Evolutionary conservation across 2,113 vertebrate species (phyloP), one percentile per base, ranked within the genome.

Genomic region (Bos indicus): DNA sequence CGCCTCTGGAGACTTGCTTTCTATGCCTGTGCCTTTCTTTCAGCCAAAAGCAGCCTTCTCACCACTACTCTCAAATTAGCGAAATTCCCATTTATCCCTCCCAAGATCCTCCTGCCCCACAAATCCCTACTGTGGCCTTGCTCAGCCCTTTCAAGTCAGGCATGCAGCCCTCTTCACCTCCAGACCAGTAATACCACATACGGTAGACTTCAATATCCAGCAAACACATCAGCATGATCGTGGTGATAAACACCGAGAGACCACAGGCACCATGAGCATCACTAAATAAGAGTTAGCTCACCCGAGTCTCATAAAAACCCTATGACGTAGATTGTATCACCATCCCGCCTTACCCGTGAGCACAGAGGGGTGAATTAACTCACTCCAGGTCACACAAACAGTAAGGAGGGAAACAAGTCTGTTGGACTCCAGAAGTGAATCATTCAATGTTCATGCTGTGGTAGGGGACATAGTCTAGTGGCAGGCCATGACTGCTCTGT

Each of bases 131-230:
- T n/a, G 19, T 4, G 7, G 74, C 13, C 74, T 64, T 12, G 0
- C 33, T 21, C 19, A 51, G 59, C 23, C 51, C 48, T 19, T 90
- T 36, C 26, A 74, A 84, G 59, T 71, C 46, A 59, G 17, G 21
- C 48, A 17, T 5, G 1, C 14, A 36, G 21, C 30, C 43, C 16
- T 54, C 46, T 94, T 57, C 16, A 4, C 26, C 89, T 83, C 85
- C 48, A 25, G 15, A 36, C 13, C 64, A 71, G 48, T 10, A 46
- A 84, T 1, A 14, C 2, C 21, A 83, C 46, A 8, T 14, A 4
- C 0, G 6, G 12, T 1, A 25, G 43, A 43, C 16, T 21, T 80
- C 57, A 33, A 0, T 5, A 36, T 10, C n/a, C 6, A 17, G 30
- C 30, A 36, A 90, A 56, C 15, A 4, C 62, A 60, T 36, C 36